phyloP scores from a whole-genome alignment of 2,888 invertebrate species.

The Nemoura dubitans region DNA sequence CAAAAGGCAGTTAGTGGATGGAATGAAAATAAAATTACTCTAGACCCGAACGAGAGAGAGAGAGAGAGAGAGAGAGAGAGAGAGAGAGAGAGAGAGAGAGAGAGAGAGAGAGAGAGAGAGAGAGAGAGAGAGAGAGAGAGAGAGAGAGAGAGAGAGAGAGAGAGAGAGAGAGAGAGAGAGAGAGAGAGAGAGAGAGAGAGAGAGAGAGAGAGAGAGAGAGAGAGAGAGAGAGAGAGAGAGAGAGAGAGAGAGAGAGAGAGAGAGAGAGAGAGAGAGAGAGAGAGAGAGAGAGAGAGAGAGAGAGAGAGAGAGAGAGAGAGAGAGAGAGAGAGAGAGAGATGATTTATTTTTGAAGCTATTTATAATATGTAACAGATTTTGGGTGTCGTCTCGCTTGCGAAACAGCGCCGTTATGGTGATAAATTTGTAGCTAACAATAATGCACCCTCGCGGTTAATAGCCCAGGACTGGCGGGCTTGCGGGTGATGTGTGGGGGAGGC shows the following conservation, averaged over 20 bases:
- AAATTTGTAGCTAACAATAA: neutral
- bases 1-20: neutral
- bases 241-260: neutral
- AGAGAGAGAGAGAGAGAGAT: neutral
- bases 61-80: slow-evolving; percentile 23
- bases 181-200: neutral
- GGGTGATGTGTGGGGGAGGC: neutral
- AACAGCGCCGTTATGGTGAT: neutral
- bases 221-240: neutral
- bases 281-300: neutral
- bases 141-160: neutral
- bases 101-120: neutral
- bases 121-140: neutral
- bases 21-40: slow-evolving; percentile 8
- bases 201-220: neutral
- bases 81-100: neutral
- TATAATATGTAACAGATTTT: neutral
- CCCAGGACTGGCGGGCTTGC: neutral
- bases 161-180: neutral
- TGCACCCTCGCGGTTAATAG: neutral
- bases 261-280: neutral
- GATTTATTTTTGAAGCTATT: neutral
- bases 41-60: neutral
- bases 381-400: neutral
- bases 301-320: neutral